These are phyloP conservation scores for Centroberyx gerrardi DNA, from an alignment of 2,797 vertebrate genomes.

Conservation along the genomic window DNA sequence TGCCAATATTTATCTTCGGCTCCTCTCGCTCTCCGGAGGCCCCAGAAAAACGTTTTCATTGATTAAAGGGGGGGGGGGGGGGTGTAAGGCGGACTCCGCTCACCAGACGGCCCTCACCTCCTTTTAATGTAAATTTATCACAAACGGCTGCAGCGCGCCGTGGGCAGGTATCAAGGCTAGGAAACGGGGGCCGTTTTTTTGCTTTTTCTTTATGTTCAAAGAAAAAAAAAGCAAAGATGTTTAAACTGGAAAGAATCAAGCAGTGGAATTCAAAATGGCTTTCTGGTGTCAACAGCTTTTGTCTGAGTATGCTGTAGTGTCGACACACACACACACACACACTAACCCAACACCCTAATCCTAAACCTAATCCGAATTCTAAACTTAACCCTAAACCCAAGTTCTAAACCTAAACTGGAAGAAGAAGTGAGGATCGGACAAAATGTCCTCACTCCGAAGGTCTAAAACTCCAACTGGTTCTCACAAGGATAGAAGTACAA, in stretches of 20 bases:
- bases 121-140: slow-evolving; percentile 62
- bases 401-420: no score
- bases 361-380: no score
- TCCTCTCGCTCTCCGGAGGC: slow-evolving; percentile 66
- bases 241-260: not conserved
- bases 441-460: no score
- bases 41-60: slow-evolving; percentile 74
- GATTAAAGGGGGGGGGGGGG: slow-evolving; percentile 68
- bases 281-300: no score
- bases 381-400: no score
- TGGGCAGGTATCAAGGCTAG: slow-evolving; percentile 55
- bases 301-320: no score
- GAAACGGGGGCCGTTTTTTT: slow-evolving; percentile 5
- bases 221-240: not conserved
- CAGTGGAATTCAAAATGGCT: no score
- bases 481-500: no score
- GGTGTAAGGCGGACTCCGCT: slow-evolving; percentile 37
- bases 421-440: no score
- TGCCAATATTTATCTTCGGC: slow-evolving; percentile 82
- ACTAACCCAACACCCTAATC: no score
- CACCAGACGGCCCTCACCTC: slow-evolving; percentile 38
- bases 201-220: slow-evolving; percentile 25
- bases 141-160: slow-evolving; percentile 18
- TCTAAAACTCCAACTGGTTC: no score
- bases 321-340: no score